Base-by-base conservation (phyloP, 2,888 invertebrate species). In the Troilus luridus region DNA sequence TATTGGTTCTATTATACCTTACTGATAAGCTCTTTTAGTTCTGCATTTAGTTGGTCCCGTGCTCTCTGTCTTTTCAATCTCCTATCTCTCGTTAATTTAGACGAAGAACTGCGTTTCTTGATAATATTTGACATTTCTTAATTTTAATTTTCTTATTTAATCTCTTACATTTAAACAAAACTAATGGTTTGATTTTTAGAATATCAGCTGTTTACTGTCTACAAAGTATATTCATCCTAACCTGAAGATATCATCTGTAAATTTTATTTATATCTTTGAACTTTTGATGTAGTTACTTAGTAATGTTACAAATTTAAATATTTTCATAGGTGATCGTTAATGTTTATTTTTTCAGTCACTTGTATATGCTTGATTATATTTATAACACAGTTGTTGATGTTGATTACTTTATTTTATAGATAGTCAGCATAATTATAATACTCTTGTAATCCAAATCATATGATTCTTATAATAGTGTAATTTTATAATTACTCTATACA, bases 61-160 rank as follows among this genome's bases (percentile, higher is more conserved):
- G 21, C 56, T 56, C 41, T 85, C 56, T 85, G 54, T 9, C 85
- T 85, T 58, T 85, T 85, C 12, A 85, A 6, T 41, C 85, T 85
- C 85, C n/a, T 85, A 21, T 54, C 85, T 85, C 21, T 85, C 12
- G 5, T 85, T 56, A 56, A 85, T 85, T 54, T 85, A 56, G 56
- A 54, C 19, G 54, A 56, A 56, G 56, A 85, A 24, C 56, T 21
- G 24, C 85, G 85, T 56, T 58, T 85, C 85, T 85, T 85, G 12
- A 3, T 54, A 56, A 58, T 54, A 56, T n/a, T 85, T 85, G 85
- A 85, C 85, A 85, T 85, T 85, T 85, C 85, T 85, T 85, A 56
- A 85, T 85, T 85, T 85, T 54, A 85, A 85, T 85, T 56, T 58
- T 56, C 19, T 56, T 85, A 77, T 77, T 77, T 77, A 54, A 85